Percentiles rank a stretch among this genome's conserved stretches.
These are phyloP conservation scores for Lophura nycthemera DNA, from an alignment of 2,113 vertebrate genomes.

Conservation along the genomic window DNA sequence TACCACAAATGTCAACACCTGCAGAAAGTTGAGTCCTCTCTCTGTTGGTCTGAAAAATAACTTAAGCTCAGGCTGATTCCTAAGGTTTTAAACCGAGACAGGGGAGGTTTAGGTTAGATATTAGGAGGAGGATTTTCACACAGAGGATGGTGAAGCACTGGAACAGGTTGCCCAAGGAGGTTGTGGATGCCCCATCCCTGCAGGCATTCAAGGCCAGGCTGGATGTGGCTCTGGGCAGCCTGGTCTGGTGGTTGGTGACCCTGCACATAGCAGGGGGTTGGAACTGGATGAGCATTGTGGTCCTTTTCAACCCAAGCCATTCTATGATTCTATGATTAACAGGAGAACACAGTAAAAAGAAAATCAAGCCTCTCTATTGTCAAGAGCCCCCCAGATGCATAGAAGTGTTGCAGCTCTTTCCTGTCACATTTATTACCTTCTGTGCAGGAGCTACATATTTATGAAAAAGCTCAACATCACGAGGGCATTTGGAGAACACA, in stretches of 20 bases:
- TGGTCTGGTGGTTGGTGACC: no score
- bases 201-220: no score
- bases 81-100: neutral
- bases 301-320: no score
- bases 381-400: neutral
- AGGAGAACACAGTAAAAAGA: neutral
- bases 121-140: no score
- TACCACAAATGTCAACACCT: neutral
- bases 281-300: no score
- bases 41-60: neutral
- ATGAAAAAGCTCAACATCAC: slow-evolving; percentile 90
- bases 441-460: slow-evolving; percentile 87
- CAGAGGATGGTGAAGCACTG: no score
- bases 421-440: slow-evolving; percentile 80
- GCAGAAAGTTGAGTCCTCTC: neutral
- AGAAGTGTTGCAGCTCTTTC: neutral
- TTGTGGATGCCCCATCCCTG: no score
- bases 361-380: neutral
- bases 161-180: no score
- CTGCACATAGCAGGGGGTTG: no score
- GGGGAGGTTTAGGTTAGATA: no score
- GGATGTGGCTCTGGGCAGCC: no score
- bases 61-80: neutral
- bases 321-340: neutral
- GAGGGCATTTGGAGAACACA: slow-evolving; percentile 85